Conservation (phyloP, 2,888 invertebrate genomes). For the Pimpla rufipes region DNA sequence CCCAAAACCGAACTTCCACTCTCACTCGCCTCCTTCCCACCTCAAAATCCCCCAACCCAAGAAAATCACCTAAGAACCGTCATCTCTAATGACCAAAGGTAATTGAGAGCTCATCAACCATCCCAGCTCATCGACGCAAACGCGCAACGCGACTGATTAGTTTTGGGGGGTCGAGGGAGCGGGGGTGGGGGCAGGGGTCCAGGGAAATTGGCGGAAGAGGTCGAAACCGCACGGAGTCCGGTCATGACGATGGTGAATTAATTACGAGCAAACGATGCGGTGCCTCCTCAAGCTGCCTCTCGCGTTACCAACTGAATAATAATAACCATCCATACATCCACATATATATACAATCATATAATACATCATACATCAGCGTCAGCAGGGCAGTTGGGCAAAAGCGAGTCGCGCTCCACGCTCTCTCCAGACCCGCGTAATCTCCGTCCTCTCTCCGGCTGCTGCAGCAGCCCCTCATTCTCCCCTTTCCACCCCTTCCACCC, state of each 20-base stretch:
- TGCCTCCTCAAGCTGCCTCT: neutral
- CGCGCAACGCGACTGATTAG: slow-evolving; percentile 6
- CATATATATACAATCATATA: too few relatives aligned
- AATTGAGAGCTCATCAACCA: too few relatives aligned
- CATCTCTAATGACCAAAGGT: too few relatives aligned
- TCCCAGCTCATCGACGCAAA: neutral
- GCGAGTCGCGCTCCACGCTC: neutral
- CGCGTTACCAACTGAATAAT: slow-evolving; percentile 12
- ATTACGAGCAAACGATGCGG: slow-evolving; percentile 40
- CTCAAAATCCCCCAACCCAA: too few relatives aligned
- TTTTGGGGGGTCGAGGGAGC: neutral
- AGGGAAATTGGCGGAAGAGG: slow-evolving; percentile 15
- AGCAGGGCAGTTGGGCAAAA: neutral
- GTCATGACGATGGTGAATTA: slow-evolving; percentile 22
- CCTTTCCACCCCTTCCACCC: too few relatives aligned
- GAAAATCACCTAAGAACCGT: too few relatives aligned
- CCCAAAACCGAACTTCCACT: too few relatives aligned
- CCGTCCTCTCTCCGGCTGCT: neutral
- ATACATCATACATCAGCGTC: neutral
- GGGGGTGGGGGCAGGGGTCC: too few relatives aligned
- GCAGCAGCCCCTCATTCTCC: too few relatives aligned
- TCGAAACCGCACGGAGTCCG: slow-evolving; percentile 5
- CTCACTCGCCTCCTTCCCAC: too few relatives aligned
- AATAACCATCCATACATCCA: too few relatives aligned
- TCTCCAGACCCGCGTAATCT: slow-evolving; percentile 41